Conservation (phyloP, 1,140 invertebrate genomes). For the Scaptomyza montana region DNA sequence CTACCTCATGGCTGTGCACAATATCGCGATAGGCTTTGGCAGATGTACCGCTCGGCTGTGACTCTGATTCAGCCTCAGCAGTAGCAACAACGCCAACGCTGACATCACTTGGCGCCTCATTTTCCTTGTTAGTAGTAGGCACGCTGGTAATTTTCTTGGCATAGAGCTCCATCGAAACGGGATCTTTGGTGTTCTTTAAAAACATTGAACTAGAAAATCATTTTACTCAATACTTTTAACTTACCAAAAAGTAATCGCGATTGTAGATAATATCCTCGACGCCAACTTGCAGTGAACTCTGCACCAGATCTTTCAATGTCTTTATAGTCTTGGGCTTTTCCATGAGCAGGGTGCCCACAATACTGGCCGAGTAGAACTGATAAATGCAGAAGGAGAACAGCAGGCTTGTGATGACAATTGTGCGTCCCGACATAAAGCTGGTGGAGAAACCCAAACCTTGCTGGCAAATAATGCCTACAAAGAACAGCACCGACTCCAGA, state of each 20-base stretch:
- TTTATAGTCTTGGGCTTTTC: constrained; percentile 87
- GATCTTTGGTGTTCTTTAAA: constrained; percentile 85
- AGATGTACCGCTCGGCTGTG: constrained; percentile 6
- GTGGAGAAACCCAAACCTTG: constrained; percentile 84
- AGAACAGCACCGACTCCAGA: constrained; percentile 81
- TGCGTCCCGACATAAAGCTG: constrained; percentile 85
- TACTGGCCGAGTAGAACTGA: constrained; percentile 90
- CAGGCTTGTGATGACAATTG: constrained; percentile 87
- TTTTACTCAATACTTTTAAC: constrained; percentile 3
- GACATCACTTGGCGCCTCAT: constrained; percentile 25
- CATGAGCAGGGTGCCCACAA: constrained; percentile 89
- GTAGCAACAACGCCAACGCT: constrained; percentile 15
- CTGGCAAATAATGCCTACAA: constrained; percentile 83
- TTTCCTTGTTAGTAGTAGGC: constrained; percentile 50
- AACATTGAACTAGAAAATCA: neutral
- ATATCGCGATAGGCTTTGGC: constrained; percentile 73
- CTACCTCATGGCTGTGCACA: constrained; percentile 75
- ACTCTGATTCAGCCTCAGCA: constrained; percentile 50
- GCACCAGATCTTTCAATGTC: constrained; percentile 86
- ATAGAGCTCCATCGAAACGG: constrained; percentile 85
- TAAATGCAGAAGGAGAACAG: constrained; percentile 87
- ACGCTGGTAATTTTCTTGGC: constrained; percentile 77
- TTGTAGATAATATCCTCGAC: constrained; percentile 87
- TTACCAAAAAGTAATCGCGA: constrained; percentile 86
- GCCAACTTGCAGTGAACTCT: constrained; percentile 86